Percentiles rank a stretch among this genome's conserved stretches.
phyloP scores from a whole-genome alignment of 2,113 vertebrate genomes.

The Bagarius yarrelli region DNA sequence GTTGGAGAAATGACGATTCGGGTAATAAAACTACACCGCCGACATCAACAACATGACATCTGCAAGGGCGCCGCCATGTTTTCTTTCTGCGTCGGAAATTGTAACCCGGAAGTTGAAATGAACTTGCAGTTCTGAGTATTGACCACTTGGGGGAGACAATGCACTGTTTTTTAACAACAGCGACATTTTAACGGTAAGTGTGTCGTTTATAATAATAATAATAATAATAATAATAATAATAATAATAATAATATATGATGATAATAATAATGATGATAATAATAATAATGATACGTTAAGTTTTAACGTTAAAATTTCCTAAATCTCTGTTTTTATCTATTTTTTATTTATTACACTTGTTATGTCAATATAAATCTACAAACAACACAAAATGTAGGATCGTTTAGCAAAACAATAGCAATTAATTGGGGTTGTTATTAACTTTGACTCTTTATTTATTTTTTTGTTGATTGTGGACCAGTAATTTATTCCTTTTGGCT shows the following conservation, averaged over 20 bases:
- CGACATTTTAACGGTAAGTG: too few relatives aligned
- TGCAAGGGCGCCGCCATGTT: conserved; percentile 64
- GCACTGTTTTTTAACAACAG: conserved; percentile 1
- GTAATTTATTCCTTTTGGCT: background rate
- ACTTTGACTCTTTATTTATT: too few relatives aligned
- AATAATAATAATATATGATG: too few relatives aligned
- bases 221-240: too few relatives aligned
- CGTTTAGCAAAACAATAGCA: background rate
- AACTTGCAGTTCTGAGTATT: background rate
- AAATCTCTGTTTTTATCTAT: too few relatives aligned
- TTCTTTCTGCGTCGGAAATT: conserved; percentile 56
- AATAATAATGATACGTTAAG: too few relatives aligned
- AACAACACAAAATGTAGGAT: background rate
- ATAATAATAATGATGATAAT: too few relatives aligned
- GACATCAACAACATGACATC: conserved; percentile 62
- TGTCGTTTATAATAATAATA: too few relatives aligned
- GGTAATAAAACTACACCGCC: background rate
- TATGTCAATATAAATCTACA: background rate
- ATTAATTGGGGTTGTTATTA: background rate
- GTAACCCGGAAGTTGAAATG: conserved; percentile 14
- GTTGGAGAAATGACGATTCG: background rate
- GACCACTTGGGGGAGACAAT: conserved; percentile 53
- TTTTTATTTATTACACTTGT: too few relatives aligned
- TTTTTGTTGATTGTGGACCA: background rate
- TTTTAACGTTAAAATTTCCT: too few relatives aligned